Conservation (phyloP, 2,888 invertebrate genomes). For the Agriopis marginaria region DNA sequence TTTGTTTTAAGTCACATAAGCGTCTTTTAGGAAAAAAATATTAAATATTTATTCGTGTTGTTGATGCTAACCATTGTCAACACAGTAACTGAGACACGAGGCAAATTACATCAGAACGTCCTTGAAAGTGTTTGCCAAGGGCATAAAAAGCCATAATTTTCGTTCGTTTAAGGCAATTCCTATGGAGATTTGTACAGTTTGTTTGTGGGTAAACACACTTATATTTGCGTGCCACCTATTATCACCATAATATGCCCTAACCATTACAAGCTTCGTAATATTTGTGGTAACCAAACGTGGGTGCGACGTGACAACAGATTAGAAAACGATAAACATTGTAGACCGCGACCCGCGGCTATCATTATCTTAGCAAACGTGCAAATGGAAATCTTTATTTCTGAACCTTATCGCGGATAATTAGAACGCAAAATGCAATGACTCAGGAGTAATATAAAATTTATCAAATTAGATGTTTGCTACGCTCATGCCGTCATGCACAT, state of each 20-base stretch:
- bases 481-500: no score
- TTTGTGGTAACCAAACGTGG: conserved; percentile 34
- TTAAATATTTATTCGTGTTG: no score
- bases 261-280: conserved; percentile 26
- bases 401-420: no score
- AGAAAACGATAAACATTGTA: conserved; percentile 24
- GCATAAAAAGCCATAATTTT: not conserved
- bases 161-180: conserved; percentile 4
- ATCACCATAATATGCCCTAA: conserved; percentile 27
- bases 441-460: no score
- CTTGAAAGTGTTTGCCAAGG: not conserved
- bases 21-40: no score
- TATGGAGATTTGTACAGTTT: conserved; percentile 8
- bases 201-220: conserved; percentile 9
- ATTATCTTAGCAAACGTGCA: not conserved
- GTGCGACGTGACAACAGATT: conserved; percentile 31
- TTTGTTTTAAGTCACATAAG: no score
- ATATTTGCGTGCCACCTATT: conserved; percentile 37
- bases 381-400: not conserved
- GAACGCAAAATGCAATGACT: no score
- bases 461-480: no score
- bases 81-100: not conserved
- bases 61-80: no score
- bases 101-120: conserved; percentile 3
- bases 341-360: not conserved